Evolutionary conservation across 2,888 invertebrate species (phyloP).

Genomic region (Oscheius sp.): DNA sequence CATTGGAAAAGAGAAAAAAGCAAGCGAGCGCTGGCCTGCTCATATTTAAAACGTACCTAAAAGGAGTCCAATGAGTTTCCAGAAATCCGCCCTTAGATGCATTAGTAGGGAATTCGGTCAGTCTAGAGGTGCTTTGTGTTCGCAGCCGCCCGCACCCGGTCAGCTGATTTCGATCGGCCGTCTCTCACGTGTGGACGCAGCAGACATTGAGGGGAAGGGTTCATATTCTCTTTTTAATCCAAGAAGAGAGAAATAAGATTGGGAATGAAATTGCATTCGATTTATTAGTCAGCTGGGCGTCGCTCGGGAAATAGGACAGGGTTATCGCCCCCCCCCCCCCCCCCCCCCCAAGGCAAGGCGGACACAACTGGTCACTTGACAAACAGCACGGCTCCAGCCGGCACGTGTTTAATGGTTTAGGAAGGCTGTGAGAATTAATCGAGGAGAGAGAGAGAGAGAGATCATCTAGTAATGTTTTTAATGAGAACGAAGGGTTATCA

Average conservation of each 20-base stretch:
- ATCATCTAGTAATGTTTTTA: background rate
- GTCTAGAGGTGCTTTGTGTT: background rate
- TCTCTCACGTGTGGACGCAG: conserved; percentile 7
- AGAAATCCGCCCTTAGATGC: conserved; percentile 24
- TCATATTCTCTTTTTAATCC: background rate
- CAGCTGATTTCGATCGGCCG: conserved; percentile 25
- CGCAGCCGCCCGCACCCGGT: conserved; percentile 12
- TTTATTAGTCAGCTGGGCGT: background rate
- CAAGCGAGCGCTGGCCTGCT: background rate
- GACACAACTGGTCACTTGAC: background rate
- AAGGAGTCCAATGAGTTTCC: conserved; percentile 8
- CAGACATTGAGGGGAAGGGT: background rate
- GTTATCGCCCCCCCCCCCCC: background rate
- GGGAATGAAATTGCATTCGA: background rate
- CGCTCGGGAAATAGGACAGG: background rate
- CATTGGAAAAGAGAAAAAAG: background rate
- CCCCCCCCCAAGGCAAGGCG: background rate
- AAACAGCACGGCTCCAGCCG: background rate
- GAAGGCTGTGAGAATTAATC: no score
- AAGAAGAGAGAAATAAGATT: background rate
- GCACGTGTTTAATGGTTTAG: background rate
- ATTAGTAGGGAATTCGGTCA: background rate
- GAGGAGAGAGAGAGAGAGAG: no score
- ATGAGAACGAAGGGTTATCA: no score
- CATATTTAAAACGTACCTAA: background rate